Evolutionary conservation across 2,888 invertebrate species (phyloP), one percentile per base, ranked within the genome.

Genomic region (Acronicta aceris): DNA sequence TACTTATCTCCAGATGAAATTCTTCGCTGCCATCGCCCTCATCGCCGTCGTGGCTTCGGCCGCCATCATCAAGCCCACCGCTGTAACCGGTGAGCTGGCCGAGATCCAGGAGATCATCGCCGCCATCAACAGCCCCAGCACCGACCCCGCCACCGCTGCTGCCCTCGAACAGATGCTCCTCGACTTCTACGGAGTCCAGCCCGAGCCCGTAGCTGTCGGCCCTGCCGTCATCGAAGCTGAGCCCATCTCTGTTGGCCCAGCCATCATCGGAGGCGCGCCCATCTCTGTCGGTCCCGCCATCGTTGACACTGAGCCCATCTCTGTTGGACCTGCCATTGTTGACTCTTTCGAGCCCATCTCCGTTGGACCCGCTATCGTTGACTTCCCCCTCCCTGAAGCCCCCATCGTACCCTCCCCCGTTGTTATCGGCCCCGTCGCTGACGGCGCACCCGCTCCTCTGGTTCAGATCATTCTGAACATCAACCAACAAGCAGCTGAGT

Each of bases 11-110:
- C 80, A 87, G 83, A 91, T 91, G 91, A 90, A 91, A 85, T 89
- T 79, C 86, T 78, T 92, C 75, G 46, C 88, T 38, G 86, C 85
- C 50, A 76, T 92, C 76, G 86, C 88, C 47, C 76, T 89, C 45
- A 78, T 89, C 79, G 89, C 81, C 72, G 79, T 87, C 71, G 88
- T 87, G 82, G 88, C 89, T 50, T 84, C 87, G 68, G 87, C 86
- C 65, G 78, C 78, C 50, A 47, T 67, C 55, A 8, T 81, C 40
- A 80, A 70, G 59, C 84, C 82, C 41, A 48, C 69, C 12, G 54
- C 42, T 41, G 56, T 76, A 53, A 49, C 51, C 46, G 59, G 42
- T 25, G 81, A 81, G 69, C 9, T 70, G 38, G 68, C 76, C 15
- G 78, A 84, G 76, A 48, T 88, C 65, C 71, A 82, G 67, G 79